phyloP scores from a whole-genome alignment of 1,140 invertebrate species.

The Littorina saxatilis region DNA sequence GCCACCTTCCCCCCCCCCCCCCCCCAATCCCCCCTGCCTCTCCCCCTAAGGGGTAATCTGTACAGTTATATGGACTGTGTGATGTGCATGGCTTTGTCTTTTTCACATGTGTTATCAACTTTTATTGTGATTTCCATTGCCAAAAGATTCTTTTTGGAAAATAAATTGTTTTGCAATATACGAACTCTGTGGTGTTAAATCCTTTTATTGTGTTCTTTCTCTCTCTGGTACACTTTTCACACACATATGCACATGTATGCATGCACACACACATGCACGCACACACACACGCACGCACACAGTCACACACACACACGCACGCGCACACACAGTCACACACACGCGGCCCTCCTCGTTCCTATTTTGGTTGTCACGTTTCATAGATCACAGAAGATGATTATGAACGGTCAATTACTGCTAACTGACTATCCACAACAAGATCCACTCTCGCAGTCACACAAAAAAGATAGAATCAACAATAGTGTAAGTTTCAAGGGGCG shows the following conservation, averaged over 20 bases:
- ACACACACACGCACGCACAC: not conserved
- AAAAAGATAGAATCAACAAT: too few relatives aligned
- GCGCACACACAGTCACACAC: not conserved
- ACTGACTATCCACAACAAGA: too few relatives aligned
- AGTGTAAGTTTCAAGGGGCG: too few relatives aligned
- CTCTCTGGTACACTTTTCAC: not conserved
- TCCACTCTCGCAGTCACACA: not conserved
- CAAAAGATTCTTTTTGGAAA: not conserved
- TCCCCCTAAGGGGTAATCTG: too few relatives aligned
- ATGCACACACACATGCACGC: not conserved
- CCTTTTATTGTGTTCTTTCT: too few relatives aligned
- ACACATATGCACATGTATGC: not conserved
- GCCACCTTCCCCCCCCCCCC: not conserved
- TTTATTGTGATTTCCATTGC: not conserved
- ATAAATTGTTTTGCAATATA: not conserved
- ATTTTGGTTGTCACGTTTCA: too few relatives aligned
- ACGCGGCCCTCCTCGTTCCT: too few relatives aligned
- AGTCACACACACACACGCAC: not conserved
- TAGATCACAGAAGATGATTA: not conserved
- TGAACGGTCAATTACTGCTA: too few relatives aligned
- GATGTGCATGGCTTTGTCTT: not conserved
- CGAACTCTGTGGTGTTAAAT: not conserved
- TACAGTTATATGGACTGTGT: not conserved
- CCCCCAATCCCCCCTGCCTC: not conserved
- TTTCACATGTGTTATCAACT: conserved; percentile 8